These are phyloP conservation scores for Chloroceryle inda DNA, from an alignment of 2,797 vertebrate genomes.

Conservation along the genomic window DNA sequence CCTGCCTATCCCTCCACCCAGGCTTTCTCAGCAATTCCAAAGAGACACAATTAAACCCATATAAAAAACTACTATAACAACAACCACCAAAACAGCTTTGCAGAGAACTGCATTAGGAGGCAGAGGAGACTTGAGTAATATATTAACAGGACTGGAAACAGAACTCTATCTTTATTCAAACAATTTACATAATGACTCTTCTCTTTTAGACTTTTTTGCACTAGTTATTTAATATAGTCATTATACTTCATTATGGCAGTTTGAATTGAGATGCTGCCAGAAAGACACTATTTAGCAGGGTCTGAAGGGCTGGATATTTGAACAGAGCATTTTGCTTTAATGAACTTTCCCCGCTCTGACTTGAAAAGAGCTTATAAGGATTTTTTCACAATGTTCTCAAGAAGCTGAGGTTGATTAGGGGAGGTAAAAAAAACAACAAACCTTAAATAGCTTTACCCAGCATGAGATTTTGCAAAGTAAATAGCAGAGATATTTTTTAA, in stretches of 20 bases:
- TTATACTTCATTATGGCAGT: neutral
- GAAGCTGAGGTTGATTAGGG: neutral
- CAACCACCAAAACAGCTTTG: neutral
- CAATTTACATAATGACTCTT: neutral
- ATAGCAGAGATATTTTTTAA: neutral
- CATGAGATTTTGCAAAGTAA: constrained; percentile 4
- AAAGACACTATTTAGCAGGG: constrained; percentile 2
- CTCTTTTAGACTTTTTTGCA: neutral
- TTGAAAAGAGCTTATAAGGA: neutral
- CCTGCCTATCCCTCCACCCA: neutral
- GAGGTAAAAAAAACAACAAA: neutral
- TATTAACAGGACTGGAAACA: neutral
- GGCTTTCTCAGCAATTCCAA: neutral
- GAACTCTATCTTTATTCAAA: neutral
- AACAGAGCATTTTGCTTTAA: constrained; percentile 30
- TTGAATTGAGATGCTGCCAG: constrained; percentile 23
- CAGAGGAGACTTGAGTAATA: neutral
- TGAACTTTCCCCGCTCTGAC: neutral
- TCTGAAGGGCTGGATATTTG: neutral
- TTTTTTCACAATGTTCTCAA: constrained; percentile 6
- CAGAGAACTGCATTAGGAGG: neutral
- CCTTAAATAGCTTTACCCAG: constrained; percentile 4
- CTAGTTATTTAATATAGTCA: constrained; percentile 30
- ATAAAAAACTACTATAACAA: neutral
- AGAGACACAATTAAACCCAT: neutral